phyloP scores from a whole-genome alignment of 2,888 invertebrate species.

The Itoplectis maculator region DNA sequence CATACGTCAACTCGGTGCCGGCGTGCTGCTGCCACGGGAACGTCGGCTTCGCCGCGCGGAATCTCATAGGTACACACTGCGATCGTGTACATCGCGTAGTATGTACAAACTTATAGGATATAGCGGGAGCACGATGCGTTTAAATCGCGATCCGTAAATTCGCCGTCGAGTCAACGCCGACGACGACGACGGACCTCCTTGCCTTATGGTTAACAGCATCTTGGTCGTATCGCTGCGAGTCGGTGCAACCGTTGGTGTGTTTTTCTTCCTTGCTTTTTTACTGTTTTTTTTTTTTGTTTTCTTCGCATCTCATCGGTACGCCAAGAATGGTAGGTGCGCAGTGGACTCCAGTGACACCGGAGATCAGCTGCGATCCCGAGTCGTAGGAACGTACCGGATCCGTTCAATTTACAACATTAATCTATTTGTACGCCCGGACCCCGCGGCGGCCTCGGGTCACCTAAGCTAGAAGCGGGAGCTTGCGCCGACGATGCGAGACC shows the following conservation, averaged over 20 bases:
- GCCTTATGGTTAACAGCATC: neutral
- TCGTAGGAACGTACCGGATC: conserved; percentile 65
- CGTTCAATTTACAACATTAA: conserved; percentile 69
- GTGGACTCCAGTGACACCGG: conserved; percentile 31
- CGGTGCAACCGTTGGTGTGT: too few species aligned
- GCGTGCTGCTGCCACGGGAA: conserved; percentile 26
- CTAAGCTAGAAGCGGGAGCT: conserved; percentile 47
- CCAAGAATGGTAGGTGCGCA: conserved; percentile 2
- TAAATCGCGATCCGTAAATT: conserved; percentile 53
- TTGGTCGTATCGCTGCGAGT: conserved; percentile 11
- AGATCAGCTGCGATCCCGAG: conserved; percentile 18
- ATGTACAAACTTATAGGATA: conserved; percentile 23
- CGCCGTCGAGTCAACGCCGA: neutral
- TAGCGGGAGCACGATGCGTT: conserved; percentile 28
- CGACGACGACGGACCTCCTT: conserved; percentile 27
- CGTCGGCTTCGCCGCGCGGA: conserved; percentile 33
- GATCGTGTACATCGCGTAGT: neutral
- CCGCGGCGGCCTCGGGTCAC: conserved; percentile 52
- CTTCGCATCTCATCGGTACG: neutral
- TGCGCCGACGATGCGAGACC: conserved; percentile 13
- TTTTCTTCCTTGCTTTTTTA: neutral
- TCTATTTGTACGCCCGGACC: conserved; percentile 62
- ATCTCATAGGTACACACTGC: conserved; percentile 24
- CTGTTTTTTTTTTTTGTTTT: neutral
- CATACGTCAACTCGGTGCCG: conserved; percentile 47